Evolutionary conservation across 2,797 vertebrate species (phyloP).

Genomic region (Crypturellus tataupa): DNA sequence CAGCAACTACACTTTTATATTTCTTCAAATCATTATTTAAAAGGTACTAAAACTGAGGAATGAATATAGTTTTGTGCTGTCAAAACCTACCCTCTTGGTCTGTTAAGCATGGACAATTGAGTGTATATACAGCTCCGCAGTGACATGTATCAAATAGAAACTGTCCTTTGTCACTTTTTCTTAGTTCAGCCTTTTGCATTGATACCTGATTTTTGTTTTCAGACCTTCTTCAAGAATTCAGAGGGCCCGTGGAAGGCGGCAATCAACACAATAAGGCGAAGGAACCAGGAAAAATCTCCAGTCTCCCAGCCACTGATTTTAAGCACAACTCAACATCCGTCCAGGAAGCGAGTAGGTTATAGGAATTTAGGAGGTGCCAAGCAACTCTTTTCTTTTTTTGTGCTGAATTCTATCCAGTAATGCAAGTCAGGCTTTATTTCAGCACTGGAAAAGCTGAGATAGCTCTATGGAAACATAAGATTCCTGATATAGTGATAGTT

Average conservation of each 20-base stretch:
- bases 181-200: not conserved
- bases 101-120: not conserved
- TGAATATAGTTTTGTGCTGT: not conserved
- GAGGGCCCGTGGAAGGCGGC: slow-evolving; percentile 87
- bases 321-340: slow-evolving; percentile 37
- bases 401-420: not conserved
- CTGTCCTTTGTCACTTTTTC: not conserved
- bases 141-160: not conserved
- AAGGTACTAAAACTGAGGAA: not conserved
- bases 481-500: not conserved
- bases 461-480: not conserved
- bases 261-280: slow-evolving; percentile 81
- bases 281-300: slow-evolving; percentile 60
- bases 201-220: slow-evolving; percentile 45
- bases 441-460: not conserved
- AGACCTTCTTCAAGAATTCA: slow-evolving; percentile 89
- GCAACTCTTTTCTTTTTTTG: not conserved
- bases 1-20: not conserved
- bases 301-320: slow-evolving; percentile 60
- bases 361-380: not conserved
- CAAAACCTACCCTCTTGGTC: not conserved
- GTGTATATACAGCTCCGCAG: not conserved
- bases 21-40: not conserved
- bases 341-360: slow-evolving; percentile 87
- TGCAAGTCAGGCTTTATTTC: not conserved